Base-by-base conservation (phyloP, 2,797 vertebrate genomes). In the Hypotaenidia philippensis region DNA sequence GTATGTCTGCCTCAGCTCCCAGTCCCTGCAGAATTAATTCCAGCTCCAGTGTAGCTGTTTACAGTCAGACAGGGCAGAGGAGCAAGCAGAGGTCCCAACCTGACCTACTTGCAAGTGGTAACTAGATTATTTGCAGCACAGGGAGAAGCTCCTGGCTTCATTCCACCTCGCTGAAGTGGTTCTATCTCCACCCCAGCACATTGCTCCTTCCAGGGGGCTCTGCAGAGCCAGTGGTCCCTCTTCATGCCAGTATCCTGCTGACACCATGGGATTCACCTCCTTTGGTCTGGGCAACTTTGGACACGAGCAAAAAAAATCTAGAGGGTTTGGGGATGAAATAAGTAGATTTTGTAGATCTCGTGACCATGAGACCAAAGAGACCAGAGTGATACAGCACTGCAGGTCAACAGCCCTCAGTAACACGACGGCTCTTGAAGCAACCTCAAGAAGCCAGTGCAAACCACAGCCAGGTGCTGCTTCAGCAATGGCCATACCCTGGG, bases 301-400 rank as follows among this genome's bases (percentile, higher is more conserved):
- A 60, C 26, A 6, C 0, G 2, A 81, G 14, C 15, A 41, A 75
- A 75, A 80, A 80, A 56, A 3, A 38, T 13, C 68, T 53, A 49
- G 40, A 9, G 19, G 32, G 3, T 52, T 79, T 31, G 17, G 40
- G 20, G 44, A 7, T 20, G 36, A 70, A 90, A 66, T 78, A 9
- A 40, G 38, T 10, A 50, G 72, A n/a, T 50, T 69, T 11, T 7
- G 0, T 4, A 25, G 32, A 11, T 3, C 1, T 3, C 1, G 11
- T 13, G 61, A 22, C 56, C 22, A 9, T 0, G 9, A 34, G 10
- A 70, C 49, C 53, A 85, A 56, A 59, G 77, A 71, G 27, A 31
- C 14, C n/a, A 85, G 63, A 87, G 36, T 31, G 56, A 32, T 2
- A 0, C 1, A 3, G 25, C 38, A 68, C 32, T 49, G 50, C 60